Base-by-base conservation (phyloP, 2,888 invertebrate genomes). In the Spatulosminthurus flaviceps region DNA sequence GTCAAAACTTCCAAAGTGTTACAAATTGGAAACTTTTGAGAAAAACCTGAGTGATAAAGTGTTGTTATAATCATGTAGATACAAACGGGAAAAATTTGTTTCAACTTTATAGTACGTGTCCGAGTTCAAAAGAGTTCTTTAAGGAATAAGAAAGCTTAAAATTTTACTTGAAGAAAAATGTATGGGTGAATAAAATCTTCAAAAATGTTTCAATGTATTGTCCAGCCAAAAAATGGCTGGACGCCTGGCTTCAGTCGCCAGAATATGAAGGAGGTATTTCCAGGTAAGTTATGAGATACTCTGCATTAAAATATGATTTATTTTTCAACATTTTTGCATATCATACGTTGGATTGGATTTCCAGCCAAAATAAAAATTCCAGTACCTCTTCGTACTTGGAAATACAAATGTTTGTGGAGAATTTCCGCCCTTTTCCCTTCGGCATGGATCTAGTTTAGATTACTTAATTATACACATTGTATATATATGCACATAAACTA, bases 131-230 rank as follows among this genome's bases (percentile, higher is more conserved):
- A n/a, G n/a, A n/a, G n/a, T n/a, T n/a, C n/a, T n/a, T 34, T 9
- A 34, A 4, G 4, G 9, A 7, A 34, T 34, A 34, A 9, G 34
- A 34, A 34, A 34, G 34, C 4, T 34, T 34, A 34, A 34, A 64
- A 22, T 4, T 9, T 64, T 9, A 22, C 11, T 64, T 64, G 64
- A 64, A 24, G 64, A 13, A 24, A 64, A 22, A 24, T 19, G n/a
- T 13, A 61, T 24, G 64, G 64, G 64, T 24, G 22, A 64, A 64
- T 26, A 64, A 26, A 19, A 4, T 9, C 11, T 0, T 60, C 71
- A 22, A 86, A 86, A 87, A 93, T 93, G 93, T 93, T 93, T 89
- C 93, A 93, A 90, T 94, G 93, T 88, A 93, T 93, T 87, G 93
- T 93, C 87, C 93, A 93, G 89, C 93, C 93, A 89, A 91, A 91